Evolutionary conservation across 2,888 invertebrate genomes (phyloP).

Genomic region (Encarsia formosa): DNA sequence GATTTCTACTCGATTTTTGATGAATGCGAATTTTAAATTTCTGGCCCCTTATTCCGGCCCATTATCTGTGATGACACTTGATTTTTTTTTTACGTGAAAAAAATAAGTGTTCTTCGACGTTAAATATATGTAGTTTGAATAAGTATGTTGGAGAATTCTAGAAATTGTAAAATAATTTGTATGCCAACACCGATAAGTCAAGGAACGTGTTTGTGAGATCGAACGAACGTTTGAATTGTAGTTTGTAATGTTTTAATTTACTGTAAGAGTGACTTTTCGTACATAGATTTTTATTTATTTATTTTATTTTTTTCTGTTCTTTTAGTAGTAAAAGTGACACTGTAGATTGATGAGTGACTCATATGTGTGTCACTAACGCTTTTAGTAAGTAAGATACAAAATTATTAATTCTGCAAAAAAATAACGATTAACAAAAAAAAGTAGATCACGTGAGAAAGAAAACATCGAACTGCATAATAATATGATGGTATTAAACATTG

Average conservation of each 20-base stretch:
- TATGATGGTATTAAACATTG: constrained; percentile 3
- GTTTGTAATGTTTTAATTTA: constrained; percentile 6
- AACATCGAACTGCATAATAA: constrained; percentile 15
- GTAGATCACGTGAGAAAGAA: background rate
- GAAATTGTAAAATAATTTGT: constrained; percentile 11
- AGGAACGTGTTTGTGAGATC: constrained; percentile 6
- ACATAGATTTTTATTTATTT: background rate
- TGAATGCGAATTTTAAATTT: constrained; percentile 13
- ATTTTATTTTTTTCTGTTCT: too few relatives aligned
- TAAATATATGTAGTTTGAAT: constrained; percentile 11
- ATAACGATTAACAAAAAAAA: background rate
- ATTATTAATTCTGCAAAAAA: background rate
- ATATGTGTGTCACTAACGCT: constrained; percentile 6
- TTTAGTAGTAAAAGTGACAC: too few relatives aligned
- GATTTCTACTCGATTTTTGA: constrained; percentile 14
- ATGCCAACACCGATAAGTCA: background rate
- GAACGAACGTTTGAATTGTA: constrained; percentile 9
- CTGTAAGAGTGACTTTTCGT: background rate
- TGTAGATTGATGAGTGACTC: constrained; percentile 9
- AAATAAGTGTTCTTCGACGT: constrained; percentile 9
- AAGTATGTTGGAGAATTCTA: constrained; percentile 4
- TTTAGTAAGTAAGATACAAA: constrained; percentile 6
- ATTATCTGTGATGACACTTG: constrained; percentile 19
- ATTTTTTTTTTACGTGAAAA: constrained; percentile 4
- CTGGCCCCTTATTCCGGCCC: constrained; percentile 17